Base-by-base conservation (phyloP, 1,140 invertebrate species). In the Stegodyphus dumicola region DNA sequence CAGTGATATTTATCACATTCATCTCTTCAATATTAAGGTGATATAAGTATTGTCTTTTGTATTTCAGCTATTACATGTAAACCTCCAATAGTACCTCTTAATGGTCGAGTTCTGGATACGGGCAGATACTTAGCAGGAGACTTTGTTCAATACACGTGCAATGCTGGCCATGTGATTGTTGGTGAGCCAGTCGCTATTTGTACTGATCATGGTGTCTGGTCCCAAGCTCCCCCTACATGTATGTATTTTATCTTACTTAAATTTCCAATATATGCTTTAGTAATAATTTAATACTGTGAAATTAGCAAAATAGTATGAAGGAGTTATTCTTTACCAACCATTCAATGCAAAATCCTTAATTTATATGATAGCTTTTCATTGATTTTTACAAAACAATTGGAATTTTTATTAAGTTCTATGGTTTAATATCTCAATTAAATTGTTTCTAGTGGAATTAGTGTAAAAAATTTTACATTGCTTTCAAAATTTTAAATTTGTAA, bases 151-250 rank as follows among this genome's bases (percentile, higher is more conserved):
- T 96, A 95, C 89, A 92, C 94, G 53, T 96, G 96, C 89, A 92
- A 91, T 88, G 93, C 91, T 87, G 92, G 93, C 1, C 94, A 94
- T 89, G 92, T 94, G 84, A 90, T 96, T 5, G 92, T 95, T 64
- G 96, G 96, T 4, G 94, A 96, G 90, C 92, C 93, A 0, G 94
- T 94, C 51, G 94, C 87, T 85, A 95, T 96, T 18, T 97, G 96
- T 90, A 95, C 94, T 17, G 95, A 96, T 90, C 95, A 94, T 87
- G 95, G 95, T 60, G 94, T 94, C 87, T 97, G 95, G 95, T 96
- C 95, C 9, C 94, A 96, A 90, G 93, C 94, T 77, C 92, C 95
- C n/a, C 96, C 96, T 85, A 93, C 94, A 89, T 97, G 95, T 91
- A 91, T 94, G 91, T 70, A 48, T 13, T 90, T 33, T 90, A 4